These are phyloP conservation scores for Ooceraea biroi DNA, from an alignment of 1,140 invertebrate species.

Conservation along the genomic window DNA sequence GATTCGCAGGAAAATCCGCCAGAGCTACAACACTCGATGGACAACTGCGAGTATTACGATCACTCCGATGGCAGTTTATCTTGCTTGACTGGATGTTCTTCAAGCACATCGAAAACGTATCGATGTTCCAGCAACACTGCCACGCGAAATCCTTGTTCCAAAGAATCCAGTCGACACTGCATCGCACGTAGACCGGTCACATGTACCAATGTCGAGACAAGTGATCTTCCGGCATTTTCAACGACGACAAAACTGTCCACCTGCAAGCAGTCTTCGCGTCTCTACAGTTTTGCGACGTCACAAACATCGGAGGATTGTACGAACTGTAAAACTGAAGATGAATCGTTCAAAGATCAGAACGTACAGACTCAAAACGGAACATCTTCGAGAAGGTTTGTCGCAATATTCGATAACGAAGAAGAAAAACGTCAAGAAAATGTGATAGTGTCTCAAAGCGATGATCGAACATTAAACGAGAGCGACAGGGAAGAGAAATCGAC, in stretches of 20 bases:
- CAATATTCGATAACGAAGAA: neutral
- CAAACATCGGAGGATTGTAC: neutral
- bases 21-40: neutral
- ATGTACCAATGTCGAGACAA: no score
- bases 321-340: neutral
- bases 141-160: neutral
- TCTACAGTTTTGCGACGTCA: neutral
- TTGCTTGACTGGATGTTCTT: conserved; percentile 14
- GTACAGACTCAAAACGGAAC: neutral
- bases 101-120: neutral
- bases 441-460: conserved; percentile 48
- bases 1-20: neutral
- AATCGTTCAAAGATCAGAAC: neutral
- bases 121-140: neutral
- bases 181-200: neutral
- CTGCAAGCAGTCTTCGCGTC: neutral
- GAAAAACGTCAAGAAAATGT: conserved; percentile 43
- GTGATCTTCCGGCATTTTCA: neutral
- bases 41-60: conserved; percentile 26
- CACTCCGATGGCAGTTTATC: conserved; percentile 3
- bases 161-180: neutral
- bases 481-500: conserved; percentile 72
- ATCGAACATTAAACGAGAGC: conserved; percentile 60
- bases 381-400: neutral
- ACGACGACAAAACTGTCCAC: neutral